Base-by-base conservation (phyloP, 2,888 invertebrate species). In the Dolichopus griseipennis region DNA sequence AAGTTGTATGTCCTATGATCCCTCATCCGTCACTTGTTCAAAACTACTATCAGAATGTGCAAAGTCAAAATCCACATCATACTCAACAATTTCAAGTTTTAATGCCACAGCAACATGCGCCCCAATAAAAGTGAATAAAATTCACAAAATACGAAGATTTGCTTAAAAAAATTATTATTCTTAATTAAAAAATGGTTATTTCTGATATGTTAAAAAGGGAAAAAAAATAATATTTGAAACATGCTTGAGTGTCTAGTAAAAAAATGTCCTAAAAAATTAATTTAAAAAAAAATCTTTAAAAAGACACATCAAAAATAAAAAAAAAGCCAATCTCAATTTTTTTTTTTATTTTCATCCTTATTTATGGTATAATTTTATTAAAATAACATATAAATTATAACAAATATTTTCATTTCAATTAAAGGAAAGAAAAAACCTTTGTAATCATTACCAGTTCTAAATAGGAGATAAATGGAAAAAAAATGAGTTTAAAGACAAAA, bases 1-100 rank as follows among this genome's bases (percentile, higher is more conserved):
- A 85, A 69, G 82, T 87, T 70, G 84, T 87, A 82, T 87, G 86
- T 75, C 85, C 86, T 61, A 78, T 86, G 69, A 79, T 87, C 71
- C 70, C 69, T 70, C 78, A 78, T 72, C 78, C 77, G 68, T 77
- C 76, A 71, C 66, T 82, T 62, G 75, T 81, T 72, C 75, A 76
- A 72, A 78, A 76, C 71, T 79, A 75, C 67, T 80, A 79, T 73
- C 80, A 78, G 73, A 77, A 73, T 69, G 75, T 78, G 74, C 74
- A 78, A 70, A 78, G 75, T 65, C 81, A 81, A 74, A 79, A 79
- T 72, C 79, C 75, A 65, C 82, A 79, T 73, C 76, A 76, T 70
- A 76, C 75, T 72, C 78, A 76, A 72, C 81, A 75, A 70, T 79
- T 78, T 74, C 82, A 81, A 71, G 74, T 82, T 69, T 71, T 81